Conservation (phyloP, 2,888 invertebrate species). For the Cerastis rubricosa region DNA sequence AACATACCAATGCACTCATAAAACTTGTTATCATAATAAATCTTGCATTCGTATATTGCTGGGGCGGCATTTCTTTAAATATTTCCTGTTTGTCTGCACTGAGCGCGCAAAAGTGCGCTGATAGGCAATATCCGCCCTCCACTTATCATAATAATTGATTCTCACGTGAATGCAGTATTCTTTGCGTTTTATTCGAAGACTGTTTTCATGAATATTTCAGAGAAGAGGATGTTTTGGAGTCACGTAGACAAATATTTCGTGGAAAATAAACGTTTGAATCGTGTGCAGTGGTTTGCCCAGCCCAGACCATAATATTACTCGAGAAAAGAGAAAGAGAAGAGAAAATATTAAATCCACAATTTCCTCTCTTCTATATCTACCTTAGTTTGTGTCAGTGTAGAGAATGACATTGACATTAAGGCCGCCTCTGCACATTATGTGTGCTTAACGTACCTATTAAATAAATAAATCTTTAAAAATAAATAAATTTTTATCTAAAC, state of each 20-base stretch:
- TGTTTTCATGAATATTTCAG: constrained; percentile 34
- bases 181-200: constrained; percentile 31
- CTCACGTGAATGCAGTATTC: constrained; percentile 44
- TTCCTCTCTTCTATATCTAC: too few species aligned
- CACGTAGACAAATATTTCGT: neutral
- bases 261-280: neutral
- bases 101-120: constrained; percentile 7
- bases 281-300: neutral
- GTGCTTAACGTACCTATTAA: neutral
- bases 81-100: constrained; percentile 55
- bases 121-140: constrained; percentile 33
- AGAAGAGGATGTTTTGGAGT: neutral
- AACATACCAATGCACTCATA: constrained; percentile 32
- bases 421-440: too few species aligned
- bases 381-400: too few species aligned
- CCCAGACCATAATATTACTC: neutral
- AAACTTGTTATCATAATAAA: constrained; percentile 52
- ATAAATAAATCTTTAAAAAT: too few species aligned
- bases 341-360: too few species aligned
- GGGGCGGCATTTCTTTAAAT: constrained; percentile 36
- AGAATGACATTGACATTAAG: too few species aligned
- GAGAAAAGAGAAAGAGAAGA: too few species aligned
- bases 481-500: too few species aligned
- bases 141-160: constrained; percentile 56
- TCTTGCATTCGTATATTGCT: constrained; percentile 32